These are phyloP conservation scores for Entelurus aequoreus DNA, from an alignment of 2,113 vertebrate species.

Conservation along the genomic window DNA sequence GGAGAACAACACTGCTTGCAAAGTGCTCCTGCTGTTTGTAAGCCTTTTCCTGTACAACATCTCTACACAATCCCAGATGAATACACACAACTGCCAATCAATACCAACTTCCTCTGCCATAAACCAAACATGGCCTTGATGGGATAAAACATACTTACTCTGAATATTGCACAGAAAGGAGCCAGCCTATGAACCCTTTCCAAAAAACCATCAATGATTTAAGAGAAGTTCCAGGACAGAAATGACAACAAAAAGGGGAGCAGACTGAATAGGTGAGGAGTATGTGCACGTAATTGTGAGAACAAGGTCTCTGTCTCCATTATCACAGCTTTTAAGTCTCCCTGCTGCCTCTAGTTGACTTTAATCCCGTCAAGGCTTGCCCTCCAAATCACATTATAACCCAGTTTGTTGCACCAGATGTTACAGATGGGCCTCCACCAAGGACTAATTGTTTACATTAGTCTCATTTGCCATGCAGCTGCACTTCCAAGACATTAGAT, in stretches of 20 bases:
- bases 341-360: constrained; percentile 19
- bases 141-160: not conserved
- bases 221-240: not conserved
- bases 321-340: constrained; percentile 5
- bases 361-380: constrained; percentile 13
- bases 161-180: not conserved
- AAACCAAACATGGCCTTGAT: constrained; percentile 13
- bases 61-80: constrained; percentile 19
- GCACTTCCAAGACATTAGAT: too few species aligned
- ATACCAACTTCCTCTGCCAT: constrained; percentile 22
- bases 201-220: not conserved
- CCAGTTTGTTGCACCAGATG: constrained; percentile 47
- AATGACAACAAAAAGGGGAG: not conserved
- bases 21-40: constrained; percentile 20
- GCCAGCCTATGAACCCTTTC: not conserved
- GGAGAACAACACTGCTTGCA: constrained; percentile 1
- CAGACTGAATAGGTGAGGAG: too few species aligned
- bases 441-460: not conserved
- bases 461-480: too few species aligned
- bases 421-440: constrained; percentile 13
- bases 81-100: constrained; percentile 19
- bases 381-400: constrained; percentile 30
- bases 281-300: not conserved
- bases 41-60: constrained; percentile 13
- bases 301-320: not conserved